phyloP scores from a whole-genome alignment of 2,797 vertebrate genomes.

The Phyllotis vaccarum region DNA sequence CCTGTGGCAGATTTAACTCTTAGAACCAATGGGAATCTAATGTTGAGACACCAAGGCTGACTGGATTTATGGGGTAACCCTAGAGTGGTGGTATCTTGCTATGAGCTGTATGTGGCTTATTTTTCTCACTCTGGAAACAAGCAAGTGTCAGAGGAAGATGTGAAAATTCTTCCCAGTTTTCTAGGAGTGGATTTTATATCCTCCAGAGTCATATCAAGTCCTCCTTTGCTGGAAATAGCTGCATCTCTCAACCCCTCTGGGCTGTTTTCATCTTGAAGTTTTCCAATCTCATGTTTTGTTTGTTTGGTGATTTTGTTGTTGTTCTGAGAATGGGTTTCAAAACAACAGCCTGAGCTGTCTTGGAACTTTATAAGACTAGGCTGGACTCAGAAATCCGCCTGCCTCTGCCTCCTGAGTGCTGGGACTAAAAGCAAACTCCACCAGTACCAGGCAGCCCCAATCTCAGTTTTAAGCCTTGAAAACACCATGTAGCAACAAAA shows the following conservation, averaged over 20 bases:
- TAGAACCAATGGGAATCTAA: conserved; percentile 11
- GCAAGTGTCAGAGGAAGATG: background rate
- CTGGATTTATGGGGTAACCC: background rate
- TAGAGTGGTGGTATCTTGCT: background rate
- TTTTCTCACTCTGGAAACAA: background rate
- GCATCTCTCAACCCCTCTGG: background rate
- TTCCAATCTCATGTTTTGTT: background rate
- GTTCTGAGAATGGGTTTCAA: background rate
- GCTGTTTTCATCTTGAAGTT: background rate
- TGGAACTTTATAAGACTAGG: background rate
- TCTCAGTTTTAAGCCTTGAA: conserved; percentile 27
- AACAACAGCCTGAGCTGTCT: background rate
- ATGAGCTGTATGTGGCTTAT: background rate
- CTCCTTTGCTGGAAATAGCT: background rate
- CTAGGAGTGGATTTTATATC: background rate
- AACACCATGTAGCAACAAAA: background rate
- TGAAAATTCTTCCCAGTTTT: background rate
- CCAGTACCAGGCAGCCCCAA: background rate
- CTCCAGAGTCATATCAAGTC: background rate
- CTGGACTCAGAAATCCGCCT: background rate
- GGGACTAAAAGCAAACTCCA: background rate
- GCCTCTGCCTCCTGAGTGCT: background rate
- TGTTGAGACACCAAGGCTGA: background rate
- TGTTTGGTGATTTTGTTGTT: background rate
- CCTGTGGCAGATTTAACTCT: background rate